These are phyloP conservation scores for Candoia aspera DNA, from an alignment of 2,113 vertebrate species.

Conservation along the genomic window DNA sequence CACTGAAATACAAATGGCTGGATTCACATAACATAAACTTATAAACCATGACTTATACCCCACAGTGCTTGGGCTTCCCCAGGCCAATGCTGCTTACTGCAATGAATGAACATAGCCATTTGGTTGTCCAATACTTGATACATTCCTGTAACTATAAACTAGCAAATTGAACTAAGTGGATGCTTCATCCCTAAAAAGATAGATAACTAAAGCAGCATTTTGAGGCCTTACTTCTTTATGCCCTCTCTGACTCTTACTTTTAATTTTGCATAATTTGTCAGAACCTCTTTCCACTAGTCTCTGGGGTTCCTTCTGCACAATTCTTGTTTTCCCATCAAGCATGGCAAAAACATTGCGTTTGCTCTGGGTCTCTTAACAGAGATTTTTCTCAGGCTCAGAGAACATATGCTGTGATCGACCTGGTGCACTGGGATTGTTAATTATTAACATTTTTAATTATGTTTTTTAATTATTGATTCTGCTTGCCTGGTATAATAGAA, in stretches of 20 bases:
- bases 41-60: neutral
- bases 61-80: neutral
- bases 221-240: neutral
- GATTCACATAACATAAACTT: neutral
- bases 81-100: neutral
- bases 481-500: slow-evolving; percentile 43
- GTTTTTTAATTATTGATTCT: slow-evolving; percentile 66
- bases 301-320: slow-evolving; percentile 17
- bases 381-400: neutral
- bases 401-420: slow-evolving; percentile 13
- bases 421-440: slow-evolving; percentile 54
- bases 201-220: neutral
- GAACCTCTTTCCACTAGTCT: neutral
- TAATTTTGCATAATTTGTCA: slow-evolving; percentile 35
- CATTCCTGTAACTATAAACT: neutral
- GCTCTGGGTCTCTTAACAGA: slow-evolving; percentile 23
- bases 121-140: neutral
- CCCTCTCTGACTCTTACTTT: neutral
- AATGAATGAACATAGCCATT: neutral
- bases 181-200: neutral
- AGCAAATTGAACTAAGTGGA: neutral
- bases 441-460: slow-evolving; percentile 68
- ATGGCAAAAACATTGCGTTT: neutral
- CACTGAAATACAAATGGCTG: neutral
- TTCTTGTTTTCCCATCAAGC: slow-evolving; percentile 8